Base-by-base conservation (phyloP, 1,140 invertebrate species). In the Hesperophylax magnus region DNA sequence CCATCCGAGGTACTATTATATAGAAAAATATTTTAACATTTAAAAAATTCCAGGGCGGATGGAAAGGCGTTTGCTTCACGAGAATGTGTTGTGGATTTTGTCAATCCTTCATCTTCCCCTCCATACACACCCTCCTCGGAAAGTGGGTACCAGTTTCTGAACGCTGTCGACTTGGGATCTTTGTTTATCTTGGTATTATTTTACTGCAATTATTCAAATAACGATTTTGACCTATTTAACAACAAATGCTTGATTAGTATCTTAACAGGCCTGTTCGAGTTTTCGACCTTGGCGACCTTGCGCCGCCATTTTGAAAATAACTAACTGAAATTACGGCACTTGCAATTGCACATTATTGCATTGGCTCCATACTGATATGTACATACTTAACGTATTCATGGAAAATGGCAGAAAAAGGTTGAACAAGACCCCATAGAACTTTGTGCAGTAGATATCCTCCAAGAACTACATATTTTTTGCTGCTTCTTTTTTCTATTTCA, bases 131-230 rank as follows among this genome's bases (percentile, higher is more conserved):
- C 2, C 87, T 96, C 6, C 89, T 95, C 77, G 92, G 94, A 0
- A 93, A 93, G 84, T 96, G 95, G 95, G 91, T 92, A 3, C 94
- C 94, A 0, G 87, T 92, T 1, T 87, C 91, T 31, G 94, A 95
- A 85, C 91, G 94, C 77, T 93, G 92, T 34, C 87, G 86, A 78
- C 84, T 92, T 1, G 87, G 89, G 61, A 88, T 86, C 17, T 84
- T 89, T 9, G 87, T 89, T 22, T 89, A 90, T 79, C 85, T 85
- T 53, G 88, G 89, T 89, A 85, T 27, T n/a, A 75, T 58, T 58
- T 58, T 27, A 24, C 17, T n/a, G 60, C 15, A 75, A 58, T 15
- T 17, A n/a, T 22, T 63, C 5, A n/a, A 63, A 18, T n/a, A 1
- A n/a, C 1, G 4, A 56, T 56, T 20, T 56, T 56, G 5, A 8